phyloP scores from a whole-genome alignment of 1,140 invertebrate genomes.

The Metopolophium dirhodum region DNA sequence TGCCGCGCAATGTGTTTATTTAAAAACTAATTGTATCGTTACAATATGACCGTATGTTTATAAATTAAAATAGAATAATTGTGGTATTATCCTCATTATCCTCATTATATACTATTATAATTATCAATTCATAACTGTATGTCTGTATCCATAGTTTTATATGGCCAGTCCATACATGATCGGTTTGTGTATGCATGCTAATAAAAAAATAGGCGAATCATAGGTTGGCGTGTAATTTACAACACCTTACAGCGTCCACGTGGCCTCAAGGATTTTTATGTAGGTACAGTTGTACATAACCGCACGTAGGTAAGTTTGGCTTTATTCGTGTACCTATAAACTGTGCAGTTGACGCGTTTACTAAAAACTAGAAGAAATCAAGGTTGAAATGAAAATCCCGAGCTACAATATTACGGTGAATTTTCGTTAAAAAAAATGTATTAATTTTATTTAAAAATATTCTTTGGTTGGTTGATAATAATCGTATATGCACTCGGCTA shows the following conservation, averaged over 20 bases:
- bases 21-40: background rate
- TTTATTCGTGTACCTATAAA: too few species aligned
- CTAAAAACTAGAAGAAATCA: background rate
- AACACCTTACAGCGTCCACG: too few species aligned
- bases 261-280: background rate
- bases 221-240: background rate
- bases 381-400: background rate
- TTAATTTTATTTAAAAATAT: background rate
- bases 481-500: background rate
- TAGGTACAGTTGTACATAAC: background rate
- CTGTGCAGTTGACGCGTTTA: background rate
- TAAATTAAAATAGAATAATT: background rate
- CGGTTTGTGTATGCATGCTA: background rate
- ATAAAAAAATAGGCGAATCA: background rate
- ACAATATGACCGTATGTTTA: background rate
- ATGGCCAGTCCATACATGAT: background rate
- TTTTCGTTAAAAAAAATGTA: background rate
- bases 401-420: background rate
- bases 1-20: background rate
- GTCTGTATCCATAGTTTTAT: background rate
- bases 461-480: background rate
- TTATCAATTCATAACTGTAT: background rate
- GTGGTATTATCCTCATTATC: background rate
- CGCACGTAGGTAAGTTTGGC: background rate
- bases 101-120: background rate